These are phyloP conservation scores for Apodemus agrarius DNA, from an alignment of 2,797 vertebrate species.

Conservation along the genomic window DNA sequence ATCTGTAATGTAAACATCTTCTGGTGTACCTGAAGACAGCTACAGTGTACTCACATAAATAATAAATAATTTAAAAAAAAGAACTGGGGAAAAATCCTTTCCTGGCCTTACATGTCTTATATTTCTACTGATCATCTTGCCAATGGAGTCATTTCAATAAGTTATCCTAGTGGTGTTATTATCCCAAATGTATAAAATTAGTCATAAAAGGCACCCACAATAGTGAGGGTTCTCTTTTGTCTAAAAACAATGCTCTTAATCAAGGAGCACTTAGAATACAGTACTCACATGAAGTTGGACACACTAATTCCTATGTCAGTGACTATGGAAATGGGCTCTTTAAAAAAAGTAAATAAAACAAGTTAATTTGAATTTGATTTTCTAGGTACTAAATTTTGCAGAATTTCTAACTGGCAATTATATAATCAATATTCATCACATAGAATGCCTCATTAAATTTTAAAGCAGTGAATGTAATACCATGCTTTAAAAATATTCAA, in stretches of 20 bases:
- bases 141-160: background rate
- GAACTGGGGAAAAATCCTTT: constrained; percentile 3
- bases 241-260: background rate
- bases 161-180: background rate
- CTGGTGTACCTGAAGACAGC: no score
- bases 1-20: no score
- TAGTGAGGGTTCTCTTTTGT: background rate
- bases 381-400: background rate
- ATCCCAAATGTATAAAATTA: background rate
- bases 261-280: background rate
- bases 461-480: background rate
- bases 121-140: background rate
- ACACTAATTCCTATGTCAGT: background rate
- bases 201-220: background rate
- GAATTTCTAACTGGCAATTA: constrained; percentile 13
- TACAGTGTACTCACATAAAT: no score
- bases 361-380: background rate
- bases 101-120: background rate
- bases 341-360: background rate
- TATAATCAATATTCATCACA: constrained; percentile 30
- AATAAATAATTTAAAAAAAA: no score
- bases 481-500: background rate
- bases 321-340: background rate
- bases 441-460: constrained; percentile 40
- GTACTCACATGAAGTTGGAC: background rate